phyloP scores from a whole-genome alignment of 2,797 vertebrate species.

The Anas bernieri region DNA sequence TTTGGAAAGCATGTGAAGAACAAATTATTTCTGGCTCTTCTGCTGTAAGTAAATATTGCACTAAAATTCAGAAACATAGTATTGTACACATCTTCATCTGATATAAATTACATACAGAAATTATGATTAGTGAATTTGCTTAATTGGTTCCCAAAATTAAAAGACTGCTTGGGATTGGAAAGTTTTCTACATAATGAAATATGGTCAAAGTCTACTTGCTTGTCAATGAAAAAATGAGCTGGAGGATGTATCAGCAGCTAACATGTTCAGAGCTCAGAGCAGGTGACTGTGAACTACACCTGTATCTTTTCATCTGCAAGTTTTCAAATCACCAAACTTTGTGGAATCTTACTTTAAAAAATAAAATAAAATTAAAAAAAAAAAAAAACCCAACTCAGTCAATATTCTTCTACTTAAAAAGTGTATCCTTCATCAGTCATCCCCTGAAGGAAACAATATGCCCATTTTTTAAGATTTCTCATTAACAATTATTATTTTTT shows the following conservation, averaged over 20 bases:
- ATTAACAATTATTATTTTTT: not conserved
- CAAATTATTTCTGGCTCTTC: not conserved
- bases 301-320: not conserved
- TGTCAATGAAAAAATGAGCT: not conserved
- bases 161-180: not conserved
- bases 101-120: not conserved
- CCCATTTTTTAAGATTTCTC: not conserved
- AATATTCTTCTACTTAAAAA: slow-evolving; percentile 34
- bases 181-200: not conserved
- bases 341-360: not conserved
- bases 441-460: not conserved
- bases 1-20: not conserved
- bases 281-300: not conserved
- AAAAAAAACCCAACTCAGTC: not conserved
- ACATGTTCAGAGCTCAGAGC: not conserved
- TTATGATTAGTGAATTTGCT: not conserved
- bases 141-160: slow-evolving; percentile 7
- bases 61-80: not conserved
- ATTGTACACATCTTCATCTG: not conserved
- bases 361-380: too few relatives aligned
- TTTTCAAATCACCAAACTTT: slow-evolving; percentile 17
- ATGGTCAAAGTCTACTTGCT: not conserved
- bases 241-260: not conserved
- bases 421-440: not conserved
- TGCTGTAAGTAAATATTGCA: not conserved